Percentiles rank a stretch among this genome's conserved stretches.
These are phyloP conservation scores for Hirundichthys speculiger DNA, from an alignment of 2,113 vertebrate genomes.

Conservation along the genomic window DNA sequence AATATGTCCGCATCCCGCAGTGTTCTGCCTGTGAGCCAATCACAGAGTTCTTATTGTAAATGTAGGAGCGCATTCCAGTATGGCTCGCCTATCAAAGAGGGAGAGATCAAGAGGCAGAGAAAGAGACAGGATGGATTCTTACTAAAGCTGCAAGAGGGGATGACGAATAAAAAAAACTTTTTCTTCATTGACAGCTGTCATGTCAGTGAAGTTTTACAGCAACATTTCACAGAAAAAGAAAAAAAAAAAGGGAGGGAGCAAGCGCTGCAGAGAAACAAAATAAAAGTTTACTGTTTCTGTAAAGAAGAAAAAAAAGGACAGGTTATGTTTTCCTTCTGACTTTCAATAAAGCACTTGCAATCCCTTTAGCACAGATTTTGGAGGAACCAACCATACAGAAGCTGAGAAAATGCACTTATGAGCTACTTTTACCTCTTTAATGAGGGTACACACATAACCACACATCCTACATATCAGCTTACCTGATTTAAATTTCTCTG, in stretches of 20 bases:
- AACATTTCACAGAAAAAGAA: constrained; percentile 25
- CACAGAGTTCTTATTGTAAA: constrained; percentile 91
- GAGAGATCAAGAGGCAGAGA: constrained; percentile 29
- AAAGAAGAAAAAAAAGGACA: constrained; percentile 10
- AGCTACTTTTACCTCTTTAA: constrained; percentile 2
- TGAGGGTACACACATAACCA: constrained; percentile 13
- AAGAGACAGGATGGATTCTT: constrained; percentile 19
- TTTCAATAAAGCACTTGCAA: constrained; percentile 17
- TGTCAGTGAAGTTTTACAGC: constrained; percentile 31
- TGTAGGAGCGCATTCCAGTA: constrained; percentile 94
- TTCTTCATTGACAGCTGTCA: constrained; percentile 39
- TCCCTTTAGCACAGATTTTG: constrained; percentile 11
- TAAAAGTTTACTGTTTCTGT: constrained; percentile 36
- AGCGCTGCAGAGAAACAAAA: constrained; percentile 45
- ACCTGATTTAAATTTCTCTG: not conserved
- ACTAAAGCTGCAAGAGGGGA: constrained; percentile 19
- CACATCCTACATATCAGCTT: constrained; percentile 13
- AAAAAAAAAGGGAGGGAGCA: not conserved
- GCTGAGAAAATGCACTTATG: not conserved
- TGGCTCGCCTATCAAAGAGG: constrained; percentile 88
- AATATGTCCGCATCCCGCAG: constrained; percentile 96
- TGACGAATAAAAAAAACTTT: constrained; percentile 37
- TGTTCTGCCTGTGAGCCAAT: constrained; percentile 93
- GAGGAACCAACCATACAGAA: not conserved
- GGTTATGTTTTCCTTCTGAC: constrained; percentile 6